Evolutionary conservation across 2,797 vertebrate species (phyloP).

Genomic region (Myotis myotis): DNA sequence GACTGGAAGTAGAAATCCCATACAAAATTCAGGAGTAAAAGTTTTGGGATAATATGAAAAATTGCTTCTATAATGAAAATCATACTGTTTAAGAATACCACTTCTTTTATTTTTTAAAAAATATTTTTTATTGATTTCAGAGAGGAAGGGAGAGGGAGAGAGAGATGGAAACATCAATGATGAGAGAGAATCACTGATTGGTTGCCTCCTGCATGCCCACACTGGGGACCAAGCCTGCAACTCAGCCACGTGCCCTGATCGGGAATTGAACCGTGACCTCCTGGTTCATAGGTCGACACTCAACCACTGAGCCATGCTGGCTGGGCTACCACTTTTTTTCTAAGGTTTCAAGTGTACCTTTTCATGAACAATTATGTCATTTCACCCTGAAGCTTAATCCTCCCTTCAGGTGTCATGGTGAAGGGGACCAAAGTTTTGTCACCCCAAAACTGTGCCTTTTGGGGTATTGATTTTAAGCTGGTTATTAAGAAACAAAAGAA

Average conservation of each 20-base stretch:
- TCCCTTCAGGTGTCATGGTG: not conserved
- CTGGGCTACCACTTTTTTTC: not conserved
- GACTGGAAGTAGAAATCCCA: not conserved
- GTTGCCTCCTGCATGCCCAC: too few relatives aligned
- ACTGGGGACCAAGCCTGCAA: too few relatives aligned
- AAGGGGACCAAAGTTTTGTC: not conserved
- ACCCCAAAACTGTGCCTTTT: not conserved
- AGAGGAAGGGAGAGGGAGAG: too few relatives aligned
- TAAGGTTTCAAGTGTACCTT: not conserved
- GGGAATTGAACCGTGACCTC: too few relatives aligned
- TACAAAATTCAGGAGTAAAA: conserved; percentile 46
- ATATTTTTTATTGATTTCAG: too few relatives aligned
- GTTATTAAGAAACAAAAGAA: not conserved
- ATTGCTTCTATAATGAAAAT: conserved; percentile 39
- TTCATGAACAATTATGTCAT: not conserved
- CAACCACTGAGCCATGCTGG: too few relatives aligned
- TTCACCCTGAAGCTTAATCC: not conserved
- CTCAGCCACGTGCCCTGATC: too few relatives aligned
- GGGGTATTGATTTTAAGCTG: not conserved
- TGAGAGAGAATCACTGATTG: too few relatives aligned
- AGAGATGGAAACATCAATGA: too few relatives aligned
- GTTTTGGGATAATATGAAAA: conserved; percentile 4
- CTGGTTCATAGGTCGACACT: too few relatives aligned
- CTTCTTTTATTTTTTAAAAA: not conserved
- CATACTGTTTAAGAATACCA: not conserved